Percentiles rank a stretch among this genome's conserved stretches.
These are phyloP conservation scores for Molossus molossus DNA, from an alignment of 2,797 vertebrate species.

Conservation along the genomic window DNA sequence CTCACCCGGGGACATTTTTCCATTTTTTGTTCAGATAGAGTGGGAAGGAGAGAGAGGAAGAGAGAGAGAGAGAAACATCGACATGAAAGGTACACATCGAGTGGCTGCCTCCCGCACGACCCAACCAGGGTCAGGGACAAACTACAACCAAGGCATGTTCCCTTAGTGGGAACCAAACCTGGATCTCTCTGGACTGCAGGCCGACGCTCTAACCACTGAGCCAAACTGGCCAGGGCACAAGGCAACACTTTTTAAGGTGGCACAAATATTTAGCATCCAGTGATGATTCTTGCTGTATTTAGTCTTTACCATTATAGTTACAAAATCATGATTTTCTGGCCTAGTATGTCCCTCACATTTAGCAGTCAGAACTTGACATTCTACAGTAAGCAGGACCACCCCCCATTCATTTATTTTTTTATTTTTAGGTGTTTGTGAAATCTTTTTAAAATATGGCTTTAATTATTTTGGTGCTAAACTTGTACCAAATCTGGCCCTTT, in stretches of 20 bases:
- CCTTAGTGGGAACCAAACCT: no score
- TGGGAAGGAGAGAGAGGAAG: no score
- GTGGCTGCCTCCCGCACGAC: no score
- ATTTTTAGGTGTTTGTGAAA: background rate
- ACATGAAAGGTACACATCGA: no score
- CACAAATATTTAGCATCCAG: background rate
- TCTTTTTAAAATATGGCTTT: background rate
- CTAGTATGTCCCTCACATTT: background rate
- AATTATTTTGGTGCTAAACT: background rate
- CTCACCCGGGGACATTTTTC: no score
- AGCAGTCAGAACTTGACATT: background rate
- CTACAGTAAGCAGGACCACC: background rate
- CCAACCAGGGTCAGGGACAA: no score
- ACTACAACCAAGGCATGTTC: no score
- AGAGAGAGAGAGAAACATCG: no score
- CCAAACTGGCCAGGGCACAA: no score
- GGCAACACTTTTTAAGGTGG: background rate
- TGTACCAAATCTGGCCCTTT: background rate
- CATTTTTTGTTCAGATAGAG: no score
- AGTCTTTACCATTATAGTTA: background rate
- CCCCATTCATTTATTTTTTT: background rate
- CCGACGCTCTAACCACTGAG: no score
- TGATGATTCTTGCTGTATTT: background rate
- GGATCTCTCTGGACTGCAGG: no score
- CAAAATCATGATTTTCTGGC: background rate